Base-by-base conservation (phyloP, 2,797 vertebrate genomes). In the Heterohyrax brucei region DNA sequence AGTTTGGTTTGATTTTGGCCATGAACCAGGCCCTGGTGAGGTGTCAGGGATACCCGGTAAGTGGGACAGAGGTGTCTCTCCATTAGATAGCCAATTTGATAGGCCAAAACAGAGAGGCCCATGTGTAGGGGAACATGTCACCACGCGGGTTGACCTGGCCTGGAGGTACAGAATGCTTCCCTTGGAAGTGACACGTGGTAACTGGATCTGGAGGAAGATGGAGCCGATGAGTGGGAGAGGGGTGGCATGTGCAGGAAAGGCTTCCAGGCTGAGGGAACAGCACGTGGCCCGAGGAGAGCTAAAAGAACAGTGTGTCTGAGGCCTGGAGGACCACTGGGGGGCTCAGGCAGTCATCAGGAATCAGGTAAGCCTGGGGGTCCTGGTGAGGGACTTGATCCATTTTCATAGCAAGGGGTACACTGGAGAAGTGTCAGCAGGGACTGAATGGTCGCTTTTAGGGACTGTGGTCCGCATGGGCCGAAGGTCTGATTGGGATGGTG, bases 161-260 rank as follows among this genome's bases (percentile, higher is more conserved):
- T 44, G 26, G 77, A 0, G 7, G 14, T n/a, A 10, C n/a, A 26
- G 39, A 21, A 8, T 4, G 1, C 18, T 19, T 18, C 7, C 46
- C 24, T 4, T 2, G 18, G 33, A 30, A 39, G 39, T 28, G 44
- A 16, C 70, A 12, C 33, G 8, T 39, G 59, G 13, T 39, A 46
- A 2, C 10, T 81, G 68, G 18, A 24, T 44, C 44, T 33, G 24
- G 50, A 30, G 48, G 46, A 16, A 19, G 61, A 56, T 56, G 53
- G 10, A 30, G 4, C 4, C 18, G 46, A 7, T 3, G 3, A 9
- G n/a, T 7, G 28, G 39, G 10, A 39, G 50, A 28, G 4, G 53
- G 13, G 72, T 61, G n/a, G 44, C 8, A 30, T 24, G 44, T 10
- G 10, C 10, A 1, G 44, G 30, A 56, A 30, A 33, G 44, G 48